Conservation (phyloP, 1,140 invertebrate genomes). For the Atta cephalotes region DNA sequence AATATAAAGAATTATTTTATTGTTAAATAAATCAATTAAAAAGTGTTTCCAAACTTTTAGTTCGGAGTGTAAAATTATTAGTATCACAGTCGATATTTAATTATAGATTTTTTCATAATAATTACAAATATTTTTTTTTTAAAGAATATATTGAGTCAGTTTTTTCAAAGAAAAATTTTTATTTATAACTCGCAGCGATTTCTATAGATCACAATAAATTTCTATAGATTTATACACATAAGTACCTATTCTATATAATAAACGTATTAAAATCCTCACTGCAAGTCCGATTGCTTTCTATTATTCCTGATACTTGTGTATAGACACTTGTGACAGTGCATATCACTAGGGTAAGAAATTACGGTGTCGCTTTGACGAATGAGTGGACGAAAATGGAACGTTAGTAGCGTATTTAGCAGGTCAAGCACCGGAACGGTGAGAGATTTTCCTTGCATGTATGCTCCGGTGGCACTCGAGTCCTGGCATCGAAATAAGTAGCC, state of each 20-base stretch:
- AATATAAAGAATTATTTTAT: no score
- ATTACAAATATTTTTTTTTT: neutral
- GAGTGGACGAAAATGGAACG: constrained; percentile 37
- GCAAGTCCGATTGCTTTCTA: neutral
- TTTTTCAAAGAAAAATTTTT: neutral
- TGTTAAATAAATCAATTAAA: no score
- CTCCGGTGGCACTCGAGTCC: constrained; percentile 36
- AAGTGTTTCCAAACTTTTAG: no score
- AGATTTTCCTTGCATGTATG: constrained; percentile 57
- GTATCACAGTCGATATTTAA: neutral
- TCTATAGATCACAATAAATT: neutral
- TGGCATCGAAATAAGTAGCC: constrained; percentile 78
- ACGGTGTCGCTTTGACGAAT: constrained; percentile 10
- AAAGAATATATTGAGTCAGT: neutral
- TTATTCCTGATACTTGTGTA: neutral
- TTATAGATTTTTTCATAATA: neutral
- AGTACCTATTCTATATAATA: neutral
- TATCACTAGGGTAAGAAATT: neutral
- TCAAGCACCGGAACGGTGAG: constrained; percentile 40
- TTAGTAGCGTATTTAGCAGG: constrained; percentile 34
- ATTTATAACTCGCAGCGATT: neutral
- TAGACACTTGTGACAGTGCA: neutral
- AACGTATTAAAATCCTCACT: neutral
- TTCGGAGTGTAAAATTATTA: neutral
- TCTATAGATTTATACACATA: neutral